A percentile compares a stretch with the other conserved stretches of the same genome.
Evolutionary conservation across 2,888 invertebrate species (phyloP).

Genomic region (Tenthredo distinguenda): DNA sequence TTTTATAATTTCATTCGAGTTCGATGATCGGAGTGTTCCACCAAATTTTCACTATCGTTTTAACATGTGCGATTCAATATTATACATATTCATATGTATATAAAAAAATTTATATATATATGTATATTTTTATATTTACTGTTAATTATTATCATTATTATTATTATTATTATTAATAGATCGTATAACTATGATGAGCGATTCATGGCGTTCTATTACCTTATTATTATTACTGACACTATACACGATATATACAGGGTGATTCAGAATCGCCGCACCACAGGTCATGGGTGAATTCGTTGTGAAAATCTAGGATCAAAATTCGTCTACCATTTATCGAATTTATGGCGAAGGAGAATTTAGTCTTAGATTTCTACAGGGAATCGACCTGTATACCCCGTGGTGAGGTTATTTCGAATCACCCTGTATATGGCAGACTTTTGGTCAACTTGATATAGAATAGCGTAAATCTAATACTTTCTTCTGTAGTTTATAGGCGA

Average conservation of each 20-base stretch:
- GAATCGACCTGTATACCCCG: too few species aligned
- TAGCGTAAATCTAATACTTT: conserved; percentile 50
- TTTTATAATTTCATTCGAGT: conserved; percentile 30
- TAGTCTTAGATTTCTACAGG: too few species aligned
- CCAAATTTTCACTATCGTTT: conserved; percentile 32
- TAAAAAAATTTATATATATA: background rate
- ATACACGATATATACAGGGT: conserved; percentile 30
- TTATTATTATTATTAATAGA: conserved; percentile 7
- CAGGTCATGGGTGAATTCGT: too few species aligned
- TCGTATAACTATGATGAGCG: background rate
- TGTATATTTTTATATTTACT: conserved; percentile 43
- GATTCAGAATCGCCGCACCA: too few species aligned
- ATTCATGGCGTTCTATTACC: conserved; percentile 19
- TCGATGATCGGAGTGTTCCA: conserved; percentile 54
- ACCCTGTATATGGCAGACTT: conserved; percentile 17
- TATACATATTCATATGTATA: conserved; percentile 30
- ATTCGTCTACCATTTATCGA: too few species aligned
- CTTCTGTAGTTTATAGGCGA: conserved; percentile 54
- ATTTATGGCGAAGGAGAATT: too few species aligned
- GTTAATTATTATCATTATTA: conserved; percentile 46
- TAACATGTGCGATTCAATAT: conserved; percentile 42
- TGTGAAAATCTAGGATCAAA: too few species aligned
- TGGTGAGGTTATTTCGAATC: too few species aligned
- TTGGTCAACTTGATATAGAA: conserved; percentile 49
- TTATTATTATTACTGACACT: conserved; percentile 24